phyloP scores from a whole-genome alignment of 2,113 vertebrate species.

The Chinchilla lanigera region DNA sequence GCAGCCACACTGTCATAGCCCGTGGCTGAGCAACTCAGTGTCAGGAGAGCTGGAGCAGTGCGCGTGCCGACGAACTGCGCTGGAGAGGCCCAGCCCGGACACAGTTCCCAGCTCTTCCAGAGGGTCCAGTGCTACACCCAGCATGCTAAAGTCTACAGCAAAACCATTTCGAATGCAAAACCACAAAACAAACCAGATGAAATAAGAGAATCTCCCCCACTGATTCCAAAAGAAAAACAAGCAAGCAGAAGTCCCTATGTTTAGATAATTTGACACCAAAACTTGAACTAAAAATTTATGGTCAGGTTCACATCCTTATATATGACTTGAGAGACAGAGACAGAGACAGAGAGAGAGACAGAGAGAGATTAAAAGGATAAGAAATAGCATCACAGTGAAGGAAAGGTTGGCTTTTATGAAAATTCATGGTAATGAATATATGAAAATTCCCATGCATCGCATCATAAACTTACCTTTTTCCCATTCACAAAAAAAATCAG shows the following conservation, averaged over 20 bases:
- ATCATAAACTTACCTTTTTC: constrained; percentile 81
- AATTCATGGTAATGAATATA: neutral
- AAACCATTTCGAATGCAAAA: neutral
- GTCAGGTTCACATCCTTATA: neutral
- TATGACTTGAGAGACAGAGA: neutral
- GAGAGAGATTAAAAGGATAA: neutral
- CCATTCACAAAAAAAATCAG: constrained; percentile 86
- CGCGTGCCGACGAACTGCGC: too few relatives aligned
- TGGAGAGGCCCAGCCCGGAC: too few relatives aligned
- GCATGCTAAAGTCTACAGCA: neutral
- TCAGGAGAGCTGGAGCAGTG: too few relatives aligned
- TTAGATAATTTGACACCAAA: neutral
- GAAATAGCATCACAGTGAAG: neutral
- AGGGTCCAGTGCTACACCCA: neutral
- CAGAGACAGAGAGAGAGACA: neutral
- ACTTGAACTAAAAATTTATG: neutral
- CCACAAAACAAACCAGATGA: neutral
- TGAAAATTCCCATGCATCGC: neutral
- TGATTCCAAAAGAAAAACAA: constrained; percentile 35
- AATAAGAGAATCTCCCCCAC: neutral
- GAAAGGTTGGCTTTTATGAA: neutral
- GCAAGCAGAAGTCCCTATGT: neutral
- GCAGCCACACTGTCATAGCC: too few relatives aligned
- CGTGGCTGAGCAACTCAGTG: too few relatives aligned
- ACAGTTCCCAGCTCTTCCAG: too few relatives aligned